Evolutionary conservation across 2,888 invertebrate genomes (phyloP).

Genomic region (Cataglyphis albicans): DNA sequence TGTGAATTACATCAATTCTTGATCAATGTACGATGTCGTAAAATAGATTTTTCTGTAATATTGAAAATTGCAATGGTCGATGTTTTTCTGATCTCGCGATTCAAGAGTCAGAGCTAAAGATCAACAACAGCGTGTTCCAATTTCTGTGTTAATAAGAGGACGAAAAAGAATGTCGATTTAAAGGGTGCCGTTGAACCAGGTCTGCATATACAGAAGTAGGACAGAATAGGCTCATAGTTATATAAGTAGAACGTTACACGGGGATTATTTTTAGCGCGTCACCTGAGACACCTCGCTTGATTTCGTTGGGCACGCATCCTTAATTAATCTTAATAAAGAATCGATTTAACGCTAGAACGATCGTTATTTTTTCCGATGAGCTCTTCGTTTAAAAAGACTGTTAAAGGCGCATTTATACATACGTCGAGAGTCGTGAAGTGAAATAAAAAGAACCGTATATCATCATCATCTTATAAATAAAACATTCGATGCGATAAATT

Average conservation of each 20-base stretch:
- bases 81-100: background rate
- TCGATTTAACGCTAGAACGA: slow-evolving; percentile 38
- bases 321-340: slow-evolving; percentile 19
- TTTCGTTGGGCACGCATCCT: slow-evolving; percentile 30
- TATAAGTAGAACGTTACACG: slow-evolving; percentile 28
- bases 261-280: slow-evolving; percentile 35
- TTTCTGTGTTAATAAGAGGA: background rate
- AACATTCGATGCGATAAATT: background rate
- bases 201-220: background rate
- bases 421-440: background rate
- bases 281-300: slow-evolving; percentile 47
- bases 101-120: background rate
- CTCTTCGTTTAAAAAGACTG: background rate
- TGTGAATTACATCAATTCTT: background rate
- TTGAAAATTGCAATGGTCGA: background rate
- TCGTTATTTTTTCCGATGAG: background rate
- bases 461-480: slow-evolving; percentile 14
- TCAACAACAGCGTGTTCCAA: background rate
- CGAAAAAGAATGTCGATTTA: slow-evolving; percentile 19
- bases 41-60: background rate
- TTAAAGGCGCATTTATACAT: background rate
- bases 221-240: slow-evolving; percentile 15
- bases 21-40: background rate
- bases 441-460: background rate
- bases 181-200: background rate